Base-by-base conservation (phyloP, 2,797 vertebrate genomes). In the Lithobates sylvaticus region DNA sequence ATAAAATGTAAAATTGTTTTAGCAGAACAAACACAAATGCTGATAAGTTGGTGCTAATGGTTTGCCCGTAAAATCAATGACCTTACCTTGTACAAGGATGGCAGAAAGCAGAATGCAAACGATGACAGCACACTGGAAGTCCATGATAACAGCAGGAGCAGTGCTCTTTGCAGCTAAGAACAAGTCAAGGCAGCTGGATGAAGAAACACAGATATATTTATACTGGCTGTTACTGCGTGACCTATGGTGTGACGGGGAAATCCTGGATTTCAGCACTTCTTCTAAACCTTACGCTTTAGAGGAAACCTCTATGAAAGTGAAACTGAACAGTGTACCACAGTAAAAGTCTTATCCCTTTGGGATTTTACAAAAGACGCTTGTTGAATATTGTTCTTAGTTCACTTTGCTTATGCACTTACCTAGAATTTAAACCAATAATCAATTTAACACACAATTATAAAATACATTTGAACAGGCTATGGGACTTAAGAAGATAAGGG, bases 41-140 rank as follows among this genome's bases (percentile, higher is more conserved):
- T 10, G 10, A 44, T 44, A 6, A 44, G 10, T 4, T 50, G 47
- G 18, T 58, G 54, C 18, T 58, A 21, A 8, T 21, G 6, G 4
- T 58, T 58, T 58, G 54, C 21, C 1, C 0, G 10, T 34, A 36
- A 13, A 29, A 76, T n/a, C 9, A 54, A 39, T 15, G 26, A 78
- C 47, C 70, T n/a, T 78, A 85, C 83, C 83, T 85, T 78, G 36
- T 64, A 78, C 71, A 16, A 84, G 68, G 23, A 67, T 0, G 18
- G 36, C 47, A 34, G 68, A 71, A 18, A 78, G 36, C 13, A 78
- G 34, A n/a, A 71, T 3, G 42, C 83, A 78, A 58, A 78, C 15
- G 47, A 78, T 32, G 39, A 67, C 44, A 21, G 29, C 12, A 36
- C 21, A 64, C 54, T 72, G 78, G 47, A n/a, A 61, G 50, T 78